Evolutionary conservation across 1,140 invertebrate species (phyloP).

Genomic region (Sinella curviseta): DNA sequence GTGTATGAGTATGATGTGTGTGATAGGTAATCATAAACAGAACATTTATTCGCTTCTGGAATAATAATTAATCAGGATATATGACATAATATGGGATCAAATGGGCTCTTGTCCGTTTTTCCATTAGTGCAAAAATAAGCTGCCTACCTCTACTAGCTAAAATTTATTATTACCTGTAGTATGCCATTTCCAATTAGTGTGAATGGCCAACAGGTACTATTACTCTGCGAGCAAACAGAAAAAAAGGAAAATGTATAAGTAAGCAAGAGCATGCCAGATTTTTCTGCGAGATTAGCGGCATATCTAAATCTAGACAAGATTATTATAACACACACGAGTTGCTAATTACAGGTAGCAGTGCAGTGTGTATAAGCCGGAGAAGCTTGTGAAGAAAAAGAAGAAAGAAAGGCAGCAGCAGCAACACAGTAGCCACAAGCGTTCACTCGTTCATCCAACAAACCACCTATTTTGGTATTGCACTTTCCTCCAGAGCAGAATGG

Average conservation of each 20-base stretch:
- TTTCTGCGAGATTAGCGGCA: background rate
- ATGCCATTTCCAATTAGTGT: background rate
- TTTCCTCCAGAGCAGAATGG: background rate
- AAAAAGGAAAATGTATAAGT: background rate
- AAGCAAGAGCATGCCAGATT: constrained; percentile 7
- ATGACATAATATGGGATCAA: too few relatives aligned
- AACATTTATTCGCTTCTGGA: too few relatives aligned
- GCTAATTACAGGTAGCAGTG: constrained; percentile 16
- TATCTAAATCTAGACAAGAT: constrained; percentile 9
- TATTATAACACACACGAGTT: constrained; percentile 7
- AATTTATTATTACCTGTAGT: too few relatives aligned
- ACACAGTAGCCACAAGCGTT: too few relatives aligned
- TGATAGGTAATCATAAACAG: too few relatives aligned
- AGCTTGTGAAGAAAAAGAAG: background rate
- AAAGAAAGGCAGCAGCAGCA: background rate
- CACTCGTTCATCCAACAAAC: background rate
- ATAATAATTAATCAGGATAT: too few relatives aligned
- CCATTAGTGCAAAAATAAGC: too few relatives aligned
- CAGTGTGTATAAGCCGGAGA: background rate
- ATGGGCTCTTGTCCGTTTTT: too few relatives aligned
- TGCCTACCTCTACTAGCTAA: too few relatives aligned
- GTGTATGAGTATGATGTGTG: too few relatives aligned
- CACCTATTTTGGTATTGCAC: background rate
- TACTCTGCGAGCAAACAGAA: background rate
- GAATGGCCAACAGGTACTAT: background rate